phyloP scores from a whole-genome alignment of 2,113 vertebrate species.

The Ailuropoda melanoleuca region DNA sequence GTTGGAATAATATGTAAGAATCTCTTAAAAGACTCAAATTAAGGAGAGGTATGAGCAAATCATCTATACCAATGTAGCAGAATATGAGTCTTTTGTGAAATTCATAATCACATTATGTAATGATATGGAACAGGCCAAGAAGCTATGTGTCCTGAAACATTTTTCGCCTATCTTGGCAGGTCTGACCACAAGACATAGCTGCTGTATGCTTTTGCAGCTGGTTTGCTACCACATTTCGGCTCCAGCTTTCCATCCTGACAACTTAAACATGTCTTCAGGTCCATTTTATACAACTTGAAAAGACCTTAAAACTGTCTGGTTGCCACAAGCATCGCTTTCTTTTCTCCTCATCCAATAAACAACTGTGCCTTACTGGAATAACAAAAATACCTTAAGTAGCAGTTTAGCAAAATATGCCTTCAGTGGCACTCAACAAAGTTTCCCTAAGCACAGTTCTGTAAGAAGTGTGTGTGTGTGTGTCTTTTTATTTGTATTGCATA shows the following conservation, averaged over 20 bases:
- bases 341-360: constrained; percentile 23
- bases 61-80: constrained; percentile 90
- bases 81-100: not conserved
- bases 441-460: constrained; percentile 80
- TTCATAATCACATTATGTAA: not conserved
- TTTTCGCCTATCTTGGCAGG: not conserved
- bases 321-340: constrained; percentile 2
- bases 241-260: not conserved
- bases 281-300: not conserved
- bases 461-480: constrained; percentile 67
- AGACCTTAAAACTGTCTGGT: not conserved
- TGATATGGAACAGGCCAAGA: not conserved
- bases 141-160: not conserved
- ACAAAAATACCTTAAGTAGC: constrained; percentile 72
- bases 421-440: constrained; percentile 72
- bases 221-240: not conserved
- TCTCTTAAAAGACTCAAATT: constrained; percentile 89
- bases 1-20: constrained; percentile 88
- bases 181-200: no score
- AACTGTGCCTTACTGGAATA: constrained; percentile 76
- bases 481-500: constrained; percentile 78
- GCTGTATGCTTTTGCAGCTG: not conserved
- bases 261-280: not conserved
- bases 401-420: constrained; percentile 75
- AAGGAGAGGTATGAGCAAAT: constrained; percentile 91